phyloP scores from a whole-genome alignment of 2,888 invertebrate species.

The Drosophila neotestacea region DNA sequence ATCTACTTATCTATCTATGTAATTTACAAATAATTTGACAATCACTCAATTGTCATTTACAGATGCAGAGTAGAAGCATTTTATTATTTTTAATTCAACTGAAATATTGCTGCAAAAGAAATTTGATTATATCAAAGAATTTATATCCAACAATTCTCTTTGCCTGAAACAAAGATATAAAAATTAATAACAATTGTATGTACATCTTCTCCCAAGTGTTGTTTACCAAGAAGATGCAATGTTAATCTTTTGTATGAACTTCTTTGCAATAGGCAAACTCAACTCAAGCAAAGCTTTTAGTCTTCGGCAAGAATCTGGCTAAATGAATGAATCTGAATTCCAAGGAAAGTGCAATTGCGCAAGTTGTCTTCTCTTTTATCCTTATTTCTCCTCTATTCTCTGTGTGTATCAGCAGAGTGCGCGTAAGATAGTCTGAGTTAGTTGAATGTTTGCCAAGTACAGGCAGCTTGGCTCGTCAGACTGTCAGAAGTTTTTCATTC shows the following conservation, averaged over 20 bases:
- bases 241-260: neutral
- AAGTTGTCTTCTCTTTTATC: neutral
- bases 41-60: neutral
- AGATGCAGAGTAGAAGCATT: neutral
- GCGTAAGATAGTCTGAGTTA: conserved; percentile 27
- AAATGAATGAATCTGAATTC: conserved; percentile 3
- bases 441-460: conserved; percentile 53
- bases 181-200: neutral
- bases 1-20: neutral
- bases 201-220: neutral
- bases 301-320: conserved; percentile 7
- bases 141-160: too few species aligned
- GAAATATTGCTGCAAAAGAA: conserved; percentile 8
- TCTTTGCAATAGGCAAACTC: neutral
- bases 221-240: neutral
- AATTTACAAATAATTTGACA: neutral
- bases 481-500: conserved; percentile 55
- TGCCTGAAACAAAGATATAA: too few species aligned
- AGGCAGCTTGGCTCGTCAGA: conserved; percentile 30
- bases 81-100: neutral
- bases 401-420: conserved; percentile 10
- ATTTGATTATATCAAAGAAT: neutral
- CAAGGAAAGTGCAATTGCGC: conserved; percentile 25
- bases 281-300: neutral
- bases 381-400: neutral